Percentiles rank a stretch among this genome's conserved stretches.
phyloP scores from a whole-genome alignment of 1,140 invertebrate genomes.

The Trachymyrmex septentrionalis region DNA sequence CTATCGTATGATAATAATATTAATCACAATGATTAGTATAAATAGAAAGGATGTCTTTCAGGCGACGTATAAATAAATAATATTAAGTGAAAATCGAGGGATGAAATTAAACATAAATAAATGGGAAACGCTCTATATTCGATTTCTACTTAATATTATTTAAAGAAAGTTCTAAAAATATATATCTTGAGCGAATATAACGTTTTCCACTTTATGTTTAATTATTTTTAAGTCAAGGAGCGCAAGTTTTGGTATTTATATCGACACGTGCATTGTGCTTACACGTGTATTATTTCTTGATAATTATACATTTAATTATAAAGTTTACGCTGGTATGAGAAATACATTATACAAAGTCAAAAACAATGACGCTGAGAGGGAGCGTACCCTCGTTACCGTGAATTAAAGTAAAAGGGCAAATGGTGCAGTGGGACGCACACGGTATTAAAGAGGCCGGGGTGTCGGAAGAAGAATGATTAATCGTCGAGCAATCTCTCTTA shows the following conservation, averaged over 20 bases:
- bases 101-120: no score
- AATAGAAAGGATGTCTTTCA: no score
- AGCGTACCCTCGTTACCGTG: constrained; percentile 64
- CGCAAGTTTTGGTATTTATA: constrained; percentile 12
- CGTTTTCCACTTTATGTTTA: no score
- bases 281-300: neutral
- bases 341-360: constrained; percentile 31
- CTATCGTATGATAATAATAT: no score
- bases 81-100: no score
- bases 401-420: constrained; percentile 71
- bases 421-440: constrained; percentile 69
- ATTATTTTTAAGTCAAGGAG: no score
- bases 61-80: no score
- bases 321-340: constrained; percentile 11
- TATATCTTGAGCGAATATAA: no score
- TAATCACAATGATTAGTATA: no score
- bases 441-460: constrained; percentile 76
- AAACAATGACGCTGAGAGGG: constrained; percentile 33
- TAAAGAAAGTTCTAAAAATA: no score
- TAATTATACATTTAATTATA: constrained; percentile 26
- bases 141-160: no score
- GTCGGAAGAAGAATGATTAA: constrained; percentile 74
- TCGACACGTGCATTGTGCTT: neutral
- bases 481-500: constrained; percentile 62
- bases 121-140: no score